Conservation (phyloP, 2,888 invertebrate species). For the Xestoiulus laeticollis region DNA sequence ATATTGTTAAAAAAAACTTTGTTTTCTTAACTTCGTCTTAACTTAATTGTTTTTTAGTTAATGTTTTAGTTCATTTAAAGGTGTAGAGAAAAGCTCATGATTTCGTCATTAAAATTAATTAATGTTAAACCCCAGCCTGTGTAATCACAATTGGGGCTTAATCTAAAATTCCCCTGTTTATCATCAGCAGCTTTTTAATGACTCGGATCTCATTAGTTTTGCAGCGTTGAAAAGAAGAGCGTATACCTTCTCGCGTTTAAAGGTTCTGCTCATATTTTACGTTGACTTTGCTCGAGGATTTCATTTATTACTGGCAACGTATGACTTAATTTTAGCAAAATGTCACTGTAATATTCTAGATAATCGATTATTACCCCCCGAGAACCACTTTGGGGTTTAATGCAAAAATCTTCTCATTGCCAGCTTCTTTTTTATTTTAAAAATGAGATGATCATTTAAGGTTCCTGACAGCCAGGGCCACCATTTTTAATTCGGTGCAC, state of each 20-base stretch:
- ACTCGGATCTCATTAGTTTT: background rate
- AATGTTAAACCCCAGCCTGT: conserved; percentile 6
- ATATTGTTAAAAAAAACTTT: background rate
- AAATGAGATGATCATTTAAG: conserved; percentile 34
- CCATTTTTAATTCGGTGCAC: conserved; percentile 19
- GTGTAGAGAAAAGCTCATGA: background rate
- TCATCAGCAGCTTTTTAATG: conserved; percentile 16
- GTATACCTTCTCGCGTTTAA: background rate
- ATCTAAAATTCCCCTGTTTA: conserved; percentile 38
- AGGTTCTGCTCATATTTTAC: conserved; percentile 28
- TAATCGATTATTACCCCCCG: conserved; percentile 36
- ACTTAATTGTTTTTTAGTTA: background rate
- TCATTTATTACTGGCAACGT: background rate
- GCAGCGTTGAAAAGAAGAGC: background rate
- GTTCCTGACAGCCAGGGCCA: conserved; percentile 20
- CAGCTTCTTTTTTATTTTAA: background rate
- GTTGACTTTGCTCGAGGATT: conserved; percentile 1
- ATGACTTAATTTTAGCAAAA: conserved; percentile 19
- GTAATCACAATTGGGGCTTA: conserved; percentile 35
- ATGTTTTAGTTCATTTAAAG: background rate
- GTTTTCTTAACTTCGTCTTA: background rate
- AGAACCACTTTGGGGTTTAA: conserved; percentile 41
- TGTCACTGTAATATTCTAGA: conserved; percentile 19
- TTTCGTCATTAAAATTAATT: conserved; percentile 12
- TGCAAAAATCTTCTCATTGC: conserved; percentile 34